Conservation (phyloP, 2,888 invertebrate genomes). For the Saturnia japonica region DNA sequence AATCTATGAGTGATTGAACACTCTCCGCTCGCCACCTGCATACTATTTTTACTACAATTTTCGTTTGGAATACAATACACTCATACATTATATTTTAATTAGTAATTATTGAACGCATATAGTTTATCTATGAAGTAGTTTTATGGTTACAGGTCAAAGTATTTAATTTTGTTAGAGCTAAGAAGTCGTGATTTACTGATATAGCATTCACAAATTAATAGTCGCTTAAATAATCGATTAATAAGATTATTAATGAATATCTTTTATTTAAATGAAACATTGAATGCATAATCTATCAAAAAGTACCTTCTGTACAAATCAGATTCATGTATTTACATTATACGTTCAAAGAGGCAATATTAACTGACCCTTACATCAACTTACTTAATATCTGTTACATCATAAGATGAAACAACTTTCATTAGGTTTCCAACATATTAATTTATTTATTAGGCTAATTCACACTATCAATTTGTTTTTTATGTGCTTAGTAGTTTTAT, state of each 20-base stretch:
- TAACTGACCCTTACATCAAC: neutral
- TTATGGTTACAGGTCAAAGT: too few relatives aligned
- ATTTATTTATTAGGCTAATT: neutral
- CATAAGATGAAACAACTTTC: conserved; percentile 8
- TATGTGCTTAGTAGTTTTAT: neutral
- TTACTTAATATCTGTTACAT: neutral
- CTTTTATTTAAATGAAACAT: neutral
- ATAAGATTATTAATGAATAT: neutral
- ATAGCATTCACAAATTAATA: neutral
- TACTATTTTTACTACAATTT: too few relatives aligned
- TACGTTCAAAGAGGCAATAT: neutral
- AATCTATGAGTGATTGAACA: neutral
- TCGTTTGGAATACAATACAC: too few relatives aligned
- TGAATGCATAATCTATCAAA: neutral
- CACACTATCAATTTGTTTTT: neutral
- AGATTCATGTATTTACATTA: neutral
- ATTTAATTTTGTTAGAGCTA: too few relatives aligned
- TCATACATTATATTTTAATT: too few relatives aligned
- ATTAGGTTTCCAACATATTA: neutral
- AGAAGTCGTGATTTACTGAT: neutral
- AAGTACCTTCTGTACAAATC: neutral
- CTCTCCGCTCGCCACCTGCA: neutral
- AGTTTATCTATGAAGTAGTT: too few relatives aligned
- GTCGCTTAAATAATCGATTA: neutral
- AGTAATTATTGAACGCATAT: too few relatives aligned